Conservation (phyloP, 2,113 vertebrate species). For the Parotia lawesii region DNA sequence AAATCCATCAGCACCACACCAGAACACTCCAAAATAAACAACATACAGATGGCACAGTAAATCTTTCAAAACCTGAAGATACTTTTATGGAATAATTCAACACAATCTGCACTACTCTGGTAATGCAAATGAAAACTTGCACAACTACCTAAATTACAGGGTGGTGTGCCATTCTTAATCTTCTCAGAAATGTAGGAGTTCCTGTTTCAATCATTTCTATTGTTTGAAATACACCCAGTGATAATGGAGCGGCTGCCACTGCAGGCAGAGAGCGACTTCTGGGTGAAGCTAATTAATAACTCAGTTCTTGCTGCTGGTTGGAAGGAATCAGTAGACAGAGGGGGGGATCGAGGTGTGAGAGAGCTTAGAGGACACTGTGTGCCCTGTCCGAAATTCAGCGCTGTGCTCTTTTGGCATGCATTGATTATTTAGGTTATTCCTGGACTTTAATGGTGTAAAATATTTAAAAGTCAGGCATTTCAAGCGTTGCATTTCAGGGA, state of each 20-base stretch:
- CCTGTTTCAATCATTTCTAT: slow-evolving; percentile 53
- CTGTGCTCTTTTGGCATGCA: not conserved
- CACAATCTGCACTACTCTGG: not conserved
- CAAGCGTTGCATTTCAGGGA: not conserved
- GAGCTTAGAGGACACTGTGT: not conserved
- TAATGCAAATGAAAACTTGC: slow-evolving; percentile 57
- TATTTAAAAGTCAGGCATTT: not conserved
- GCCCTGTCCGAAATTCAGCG: not conserved
- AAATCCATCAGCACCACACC: slow-evolving; percentile 4
- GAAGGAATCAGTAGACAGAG: not conserved
- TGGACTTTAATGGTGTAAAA: not conserved
- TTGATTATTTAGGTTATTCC: not conserved
- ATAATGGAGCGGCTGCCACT: slow-evolving; percentile 27
- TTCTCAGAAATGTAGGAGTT: slow-evolving; percentile 51
- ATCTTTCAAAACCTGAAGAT: not conserved
- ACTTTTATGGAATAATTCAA: slow-evolving; percentile 25
- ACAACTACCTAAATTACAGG: slow-evolving; percentile 59
- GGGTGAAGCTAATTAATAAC: slow-evolving; percentile 19
- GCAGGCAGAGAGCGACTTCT: slow-evolving; percentile 15
- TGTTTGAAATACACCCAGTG: slow-evolving; percentile 31
- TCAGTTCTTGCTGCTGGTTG: not conserved
- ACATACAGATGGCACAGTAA: not conserved
- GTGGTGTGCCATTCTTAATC: slow-evolving; percentile 51
- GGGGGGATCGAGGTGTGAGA: not conserved
- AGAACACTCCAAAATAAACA: slow-evolving; percentile 17